Evolutionary conservation across 2,113 vertebrate genomes (phyloP).

Genomic region (Phoxinus phoxinus): DNA sequence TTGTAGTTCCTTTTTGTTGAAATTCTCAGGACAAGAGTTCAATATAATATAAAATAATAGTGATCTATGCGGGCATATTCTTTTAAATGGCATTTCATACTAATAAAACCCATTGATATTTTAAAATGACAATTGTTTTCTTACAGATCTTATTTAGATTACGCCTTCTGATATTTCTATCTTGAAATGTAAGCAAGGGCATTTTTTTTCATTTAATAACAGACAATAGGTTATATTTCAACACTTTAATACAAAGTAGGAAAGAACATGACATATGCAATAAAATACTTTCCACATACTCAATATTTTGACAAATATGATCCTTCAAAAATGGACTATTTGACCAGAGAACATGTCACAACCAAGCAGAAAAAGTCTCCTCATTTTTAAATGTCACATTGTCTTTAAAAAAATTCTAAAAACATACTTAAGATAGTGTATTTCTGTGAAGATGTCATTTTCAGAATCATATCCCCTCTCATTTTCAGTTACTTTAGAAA

Average conservation of each 20-base stretch:
- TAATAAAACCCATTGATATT: not conserved
- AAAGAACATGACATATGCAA: slow-evolving; percentile 61
- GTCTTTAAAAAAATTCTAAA: slow-evolving; percentile 73
- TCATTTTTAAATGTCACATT: slow-evolving; percentile 44
- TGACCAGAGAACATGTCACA: slow-evolving; percentile 47
- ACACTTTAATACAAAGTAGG: slow-evolving; percentile 73
- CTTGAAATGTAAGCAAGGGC: not conserved
- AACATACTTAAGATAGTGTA: slow-evolving; percentile 68
- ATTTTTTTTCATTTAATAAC: not conserved
- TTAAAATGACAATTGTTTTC: not conserved
- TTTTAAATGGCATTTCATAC: not conserved
- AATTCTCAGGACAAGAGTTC: not conserved
- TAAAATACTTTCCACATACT: slow-evolving; percentile 54
- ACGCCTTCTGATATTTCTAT: not conserved
- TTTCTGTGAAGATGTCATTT: slow-evolving; percentile 49
- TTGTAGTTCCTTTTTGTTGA: not conserved
- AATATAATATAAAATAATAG: no score
- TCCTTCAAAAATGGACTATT: slow-evolving; percentile 12
- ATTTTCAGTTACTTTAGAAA: slow-evolving; percentile 55
- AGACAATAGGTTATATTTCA: slow-evolving; percentile 49
- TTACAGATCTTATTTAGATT: not conserved
- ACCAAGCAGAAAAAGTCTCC: slow-evolving; percentile 23
- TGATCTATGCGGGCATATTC: not conserved
- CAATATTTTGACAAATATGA: slow-evolving; percentile 45
- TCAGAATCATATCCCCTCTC: slow-evolving; percentile 50